These are phyloP conservation scores for Andrena hattorfiana DNA, from an alignment of 2,888 invertebrate species.

Conservation along the genomic window DNA sequence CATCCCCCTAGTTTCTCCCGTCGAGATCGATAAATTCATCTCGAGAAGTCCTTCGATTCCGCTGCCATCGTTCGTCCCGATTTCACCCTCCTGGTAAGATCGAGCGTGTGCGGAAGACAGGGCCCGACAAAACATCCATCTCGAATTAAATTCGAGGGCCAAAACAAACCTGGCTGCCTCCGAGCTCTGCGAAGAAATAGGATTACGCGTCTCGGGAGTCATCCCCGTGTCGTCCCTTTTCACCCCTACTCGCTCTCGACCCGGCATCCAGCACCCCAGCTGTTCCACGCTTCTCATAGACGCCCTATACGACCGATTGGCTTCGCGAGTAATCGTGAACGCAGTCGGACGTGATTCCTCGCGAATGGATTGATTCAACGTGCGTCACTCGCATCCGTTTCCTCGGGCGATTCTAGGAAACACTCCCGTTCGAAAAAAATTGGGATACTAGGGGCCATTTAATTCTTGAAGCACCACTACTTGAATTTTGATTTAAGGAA, in stretches of 20 bases:
- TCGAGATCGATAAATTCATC: background rate
- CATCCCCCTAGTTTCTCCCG: background rate
- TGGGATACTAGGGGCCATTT: no score
- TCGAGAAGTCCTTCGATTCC: background rate
- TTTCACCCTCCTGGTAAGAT: background rate
- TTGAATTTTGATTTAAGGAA: no score
- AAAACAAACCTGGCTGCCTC: constrained; percentile 8
- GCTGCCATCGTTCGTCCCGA: background rate
- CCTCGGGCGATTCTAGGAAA: no score
- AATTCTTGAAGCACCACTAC: no score
- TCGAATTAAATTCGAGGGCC: constrained; percentile 20
- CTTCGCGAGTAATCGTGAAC: constrained; percentile 63
- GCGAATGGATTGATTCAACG: constrained; percentile 64
- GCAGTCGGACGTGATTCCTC: constrained; percentile 67
- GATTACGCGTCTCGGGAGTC: constrained; percentile 15
- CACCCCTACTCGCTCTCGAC: background rate
- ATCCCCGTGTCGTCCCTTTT: constrained; percentile 16
- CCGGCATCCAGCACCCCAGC: background rate
- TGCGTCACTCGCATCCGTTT: background rate
- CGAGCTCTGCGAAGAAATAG: constrained; percentile 4
- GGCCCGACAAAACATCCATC: constrained; percentile 8
- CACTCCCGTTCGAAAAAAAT: no score
- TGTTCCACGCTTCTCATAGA: constrained; percentile 42
- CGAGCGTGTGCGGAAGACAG: background rate
- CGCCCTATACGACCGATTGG: constrained; percentile 63